Evolutionary conservation across 2,113 vertebrate species (phyloP).

Genomic region (Gallinago media): DNA sequence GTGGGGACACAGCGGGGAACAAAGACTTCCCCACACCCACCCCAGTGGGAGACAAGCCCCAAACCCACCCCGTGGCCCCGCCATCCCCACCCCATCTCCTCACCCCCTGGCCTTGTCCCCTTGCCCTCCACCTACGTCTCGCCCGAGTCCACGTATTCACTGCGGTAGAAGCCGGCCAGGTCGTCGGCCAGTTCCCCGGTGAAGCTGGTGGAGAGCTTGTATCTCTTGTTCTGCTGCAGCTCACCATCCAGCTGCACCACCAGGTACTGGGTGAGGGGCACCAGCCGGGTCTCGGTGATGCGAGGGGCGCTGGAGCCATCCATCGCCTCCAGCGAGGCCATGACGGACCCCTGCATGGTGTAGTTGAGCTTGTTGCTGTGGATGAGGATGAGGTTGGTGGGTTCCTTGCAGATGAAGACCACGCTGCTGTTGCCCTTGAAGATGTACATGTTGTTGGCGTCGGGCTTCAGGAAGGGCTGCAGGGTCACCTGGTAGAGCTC

Average conservation of each 20-base stretch:
- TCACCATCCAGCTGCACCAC: conserved; percentile 75
- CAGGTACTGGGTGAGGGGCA: conserved; percentile 82
- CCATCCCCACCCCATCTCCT: fast-evolving
- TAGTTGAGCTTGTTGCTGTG: conserved; percentile 91
- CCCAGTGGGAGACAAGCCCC: not conserved
- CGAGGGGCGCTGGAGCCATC: not conserved
- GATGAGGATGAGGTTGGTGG: conserved; percentile 87
- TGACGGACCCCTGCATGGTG: conserved; percentile 36
- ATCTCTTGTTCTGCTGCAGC: conserved; percentile 60
- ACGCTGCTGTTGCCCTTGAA: conserved; percentile 85
- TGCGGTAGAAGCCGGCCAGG: conserved; percentile 93
- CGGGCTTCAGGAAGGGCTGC: conserved; percentile 79
- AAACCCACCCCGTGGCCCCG: no score
- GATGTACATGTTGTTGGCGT: conserved; percentile 68
- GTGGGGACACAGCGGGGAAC: not conserved
- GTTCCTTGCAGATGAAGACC: conserved; percentile 77
- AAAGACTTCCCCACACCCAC: not conserved
- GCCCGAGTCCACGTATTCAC: conserved; percentile 81
- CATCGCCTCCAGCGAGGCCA: not conserved
- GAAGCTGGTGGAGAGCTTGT: conserved; percentile 81
- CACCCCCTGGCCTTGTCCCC: fast-evolving
- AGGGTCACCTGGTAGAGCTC: conserved; percentile 81
- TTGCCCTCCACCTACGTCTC: conserved; percentile 77
- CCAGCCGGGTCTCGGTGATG: conserved; percentile 73
- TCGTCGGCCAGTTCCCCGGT: conserved; percentile 88